Percentiles rank a stretch among this genome's conserved stretches.
Evolutionary conservation across 2,888 invertebrate genomes (phyloP).

Genomic region (Odontothrips loti): DNA sequence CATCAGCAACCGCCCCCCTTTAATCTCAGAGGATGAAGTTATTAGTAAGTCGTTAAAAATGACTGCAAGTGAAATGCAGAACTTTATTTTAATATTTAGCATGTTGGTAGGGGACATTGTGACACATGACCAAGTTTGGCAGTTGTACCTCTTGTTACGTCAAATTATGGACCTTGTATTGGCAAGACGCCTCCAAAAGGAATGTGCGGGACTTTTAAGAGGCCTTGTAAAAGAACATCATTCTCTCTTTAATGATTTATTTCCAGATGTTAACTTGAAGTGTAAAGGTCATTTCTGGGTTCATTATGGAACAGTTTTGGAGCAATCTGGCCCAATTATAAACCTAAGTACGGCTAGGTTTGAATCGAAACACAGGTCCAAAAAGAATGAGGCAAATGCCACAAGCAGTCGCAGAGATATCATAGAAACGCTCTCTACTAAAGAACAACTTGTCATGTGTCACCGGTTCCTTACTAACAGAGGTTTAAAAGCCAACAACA

Average conservation of each 20-base stretch:
- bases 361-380: background rate
- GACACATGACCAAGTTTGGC: background rate
- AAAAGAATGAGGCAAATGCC: background rate
- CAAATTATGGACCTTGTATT: background rate
- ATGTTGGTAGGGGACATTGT: background rate
- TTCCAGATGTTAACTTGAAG: background rate
- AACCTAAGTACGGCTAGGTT: background rate
- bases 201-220: background rate
- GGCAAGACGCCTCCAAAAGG: background rate
- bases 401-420: background rate
- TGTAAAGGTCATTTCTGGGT: background rate
- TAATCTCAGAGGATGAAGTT: background rate
- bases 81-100: background rate
- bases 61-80: background rate
- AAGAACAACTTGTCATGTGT: slow-evolving; percentile 1
- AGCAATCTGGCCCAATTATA: background rate
- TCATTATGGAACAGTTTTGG: background rate
- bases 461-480: background rate
- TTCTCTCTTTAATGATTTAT: background rate
- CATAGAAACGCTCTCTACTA: background rate
- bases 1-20: background rate
- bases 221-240: background rate
- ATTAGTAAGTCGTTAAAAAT: background rate
- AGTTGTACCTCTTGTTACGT: background rate
- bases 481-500: background rate